Evolutionary conservation across 2,797 vertebrate species (phyloP), one percentile per base, ranked within the genome.

Genomic region (Pelobates cultripes): DNA sequence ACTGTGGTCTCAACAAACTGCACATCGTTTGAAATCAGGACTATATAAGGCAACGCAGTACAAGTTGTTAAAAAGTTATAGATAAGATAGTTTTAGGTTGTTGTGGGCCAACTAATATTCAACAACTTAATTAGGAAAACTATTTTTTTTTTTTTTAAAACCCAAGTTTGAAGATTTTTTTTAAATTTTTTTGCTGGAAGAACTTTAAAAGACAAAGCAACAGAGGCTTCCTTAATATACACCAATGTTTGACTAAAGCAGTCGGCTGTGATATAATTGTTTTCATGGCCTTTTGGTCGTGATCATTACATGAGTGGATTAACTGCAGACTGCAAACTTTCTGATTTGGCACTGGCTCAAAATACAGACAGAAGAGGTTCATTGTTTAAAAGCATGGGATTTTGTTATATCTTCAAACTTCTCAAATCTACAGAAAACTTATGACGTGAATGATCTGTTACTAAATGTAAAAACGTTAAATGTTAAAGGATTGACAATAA

Each of bases 231-330:
- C 3, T 43, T 45, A n/a, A 70, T 70, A n/a, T 7, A 14, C 4
- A n/a, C 13, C 45, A 71, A 12, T 71, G 17, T 71, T 47, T 51
- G 44, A n/a, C 70, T 51, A 71, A 71, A 40, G 44, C 41, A 14
- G 5, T 53, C 9, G 45, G 4, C 70, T 51, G 45, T 71, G 70
- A 53, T 71, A 70, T 45, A 12, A 15, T 70, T 70, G 70, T 71
- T 71, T 71, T 71, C 13, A 71, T 71, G 70, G n/a, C 70, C 70
- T 53, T 71, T 71, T 71, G 70, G 70, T 51, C 51, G 70, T 71
- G 70, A 53, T 28, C 70, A 71, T 71, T 71, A n/a, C n/a, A 40
- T 71, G 70, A 71, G 44, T 43, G 17, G 8, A 71, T 71, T 71
- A 51, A 15, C 70, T 53, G 15, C 61, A 64, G 61, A 4, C 10